Evolutionary conservation across 2,888 invertebrate genomes (phyloP).

Genomic region (Junonia oenone): DNA sequence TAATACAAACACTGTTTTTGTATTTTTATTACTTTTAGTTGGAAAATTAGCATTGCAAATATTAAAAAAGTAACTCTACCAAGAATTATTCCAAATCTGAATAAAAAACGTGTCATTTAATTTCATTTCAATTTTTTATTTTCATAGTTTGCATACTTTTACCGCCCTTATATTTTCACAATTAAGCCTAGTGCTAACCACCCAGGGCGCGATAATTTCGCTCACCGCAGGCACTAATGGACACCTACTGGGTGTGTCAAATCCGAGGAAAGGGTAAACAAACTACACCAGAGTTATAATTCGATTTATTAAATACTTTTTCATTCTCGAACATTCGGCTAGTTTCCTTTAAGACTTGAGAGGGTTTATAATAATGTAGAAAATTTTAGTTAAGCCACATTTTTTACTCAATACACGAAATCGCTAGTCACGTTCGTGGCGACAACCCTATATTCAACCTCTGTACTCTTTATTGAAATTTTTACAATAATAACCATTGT

Average conservation of each 20-base stretch:
- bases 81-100: too few relatives aligned
- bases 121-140: too few relatives aligned
- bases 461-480: constrained; percentile 30
- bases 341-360: neutral
- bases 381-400: constrained; percentile 10
- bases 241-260: constrained; percentile 44
- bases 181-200: constrained; percentile 33
- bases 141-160: too few relatives aligned
- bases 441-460: constrained; percentile 65
- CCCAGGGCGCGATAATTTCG: constrained; percentile 61
- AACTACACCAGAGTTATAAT: constrained; percentile 8
- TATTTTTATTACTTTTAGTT: too few relatives aligned
- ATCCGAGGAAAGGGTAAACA: constrained; percentile 44
- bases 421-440: constrained; percentile 71
- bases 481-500: constrained; percentile 5
- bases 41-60: too few relatives aligned
- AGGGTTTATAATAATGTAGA: neutral
- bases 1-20: too few relatives aligned
- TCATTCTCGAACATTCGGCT: neutral
- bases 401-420: constrained; percentile 43
- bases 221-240: constrained; percentile 50
- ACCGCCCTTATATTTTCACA: constrained; percentile 19
- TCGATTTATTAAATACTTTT: neutral
- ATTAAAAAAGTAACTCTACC: too few relatives aligned
- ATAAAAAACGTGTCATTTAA: too few relatives aligned